Percentiles rank a stretch among this genome's conserved stretches.
These are phyloP conservation scores for Lingula anatina DNA, from an alignment of 2,888 invertebrate genomes.

Conservation along the genomic window DNA sequence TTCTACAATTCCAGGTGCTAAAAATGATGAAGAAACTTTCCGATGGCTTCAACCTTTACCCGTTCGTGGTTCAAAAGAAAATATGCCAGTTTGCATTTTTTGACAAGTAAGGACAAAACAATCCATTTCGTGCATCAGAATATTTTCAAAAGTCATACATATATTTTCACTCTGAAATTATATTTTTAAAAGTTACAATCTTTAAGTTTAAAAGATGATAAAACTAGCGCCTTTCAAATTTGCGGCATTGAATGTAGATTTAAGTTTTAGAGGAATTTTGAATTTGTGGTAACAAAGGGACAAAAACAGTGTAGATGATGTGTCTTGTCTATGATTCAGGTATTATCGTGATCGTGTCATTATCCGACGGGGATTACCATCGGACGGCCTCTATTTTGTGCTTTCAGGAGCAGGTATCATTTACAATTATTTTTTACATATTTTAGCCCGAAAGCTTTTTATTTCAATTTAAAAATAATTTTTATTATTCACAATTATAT, in stretches of 20 bases:
- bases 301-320: not conserved
- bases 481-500: not conserved
- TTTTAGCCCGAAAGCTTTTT: no score
- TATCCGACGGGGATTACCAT: conserved; percentile 23
- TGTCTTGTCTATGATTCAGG: conserved; percentile 16
- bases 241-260: no score
- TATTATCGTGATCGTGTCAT: conserved; percentile 39
- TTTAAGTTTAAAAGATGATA: no score
- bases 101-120: conserved; percentile 38
- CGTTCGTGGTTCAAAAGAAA: conserved; percentile 29
- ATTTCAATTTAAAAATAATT: not conserved
- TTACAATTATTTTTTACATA: no score
- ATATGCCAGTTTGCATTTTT: conserved; percentile 31
- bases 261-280: not conserved
- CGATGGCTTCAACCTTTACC: conserved; percentile 29
- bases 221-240: no score
- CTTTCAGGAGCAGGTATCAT: conserved; percentile 37
- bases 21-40: conserved; percentile 30
- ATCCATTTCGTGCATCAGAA: no score
- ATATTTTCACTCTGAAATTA: no score
- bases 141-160: no score
- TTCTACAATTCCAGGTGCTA: conserved; percentile 24
- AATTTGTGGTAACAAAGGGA: not conserved
- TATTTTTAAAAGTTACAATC: no score
- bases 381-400: conserved; percentile 42